Evolutionary conservation across 2,888 invertebrate genomes (phyloP).

Genomic region (Hypena proboscidalis): DNA sequence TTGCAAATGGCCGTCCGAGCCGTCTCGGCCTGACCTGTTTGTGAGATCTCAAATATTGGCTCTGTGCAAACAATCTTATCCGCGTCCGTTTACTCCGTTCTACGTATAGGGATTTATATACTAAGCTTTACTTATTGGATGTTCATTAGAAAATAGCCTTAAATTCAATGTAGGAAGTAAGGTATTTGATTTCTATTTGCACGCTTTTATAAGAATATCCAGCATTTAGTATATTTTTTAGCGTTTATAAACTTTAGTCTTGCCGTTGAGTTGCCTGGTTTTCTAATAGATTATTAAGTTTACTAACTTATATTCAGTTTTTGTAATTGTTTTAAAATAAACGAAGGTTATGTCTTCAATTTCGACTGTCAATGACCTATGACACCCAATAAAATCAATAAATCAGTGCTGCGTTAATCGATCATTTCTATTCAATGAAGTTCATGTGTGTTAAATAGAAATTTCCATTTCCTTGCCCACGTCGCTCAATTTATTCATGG

Average conservation of each 20-base stretch:
- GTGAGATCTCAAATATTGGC: constrained; percentile 78
- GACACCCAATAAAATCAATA: neutral
- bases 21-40: constrained; percentile 76
- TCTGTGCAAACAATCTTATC: constrained; percentile 77
- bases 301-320: too few species aligned
- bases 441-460: constrained; percentile 10
- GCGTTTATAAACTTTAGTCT: too few species aligned
- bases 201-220: too few species aligned
- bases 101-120: constrained; percentile 52
- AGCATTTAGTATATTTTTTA: too few species aligned
- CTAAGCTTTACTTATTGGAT: constrained; percentile 24
- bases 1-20: constrained; percentile 73
- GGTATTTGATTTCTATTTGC: too few species aligned
- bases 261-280: too few species aligned
- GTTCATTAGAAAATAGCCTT: constrained; percentile 22
- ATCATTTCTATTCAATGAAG: constrained; percentile 11
- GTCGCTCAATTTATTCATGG: constrained; percentile 12
- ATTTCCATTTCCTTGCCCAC: constrained; percentile 21
- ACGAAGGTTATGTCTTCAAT: too few species aligned
- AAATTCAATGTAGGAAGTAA: constrained; percentile 8
- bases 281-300: too few species aligned
- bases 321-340: too few species aligned
- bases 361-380: neutral
- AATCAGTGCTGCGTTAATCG: constrained; percentile 13
- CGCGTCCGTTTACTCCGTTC: constrained; percentile 69